Percentiles rank a stretch among this genome's conserved stretches.
Evolutionary conservation across 2,797 vertebrate genomes (phyloP).

Genomic region (Peromyscus nudipes): DNA sequence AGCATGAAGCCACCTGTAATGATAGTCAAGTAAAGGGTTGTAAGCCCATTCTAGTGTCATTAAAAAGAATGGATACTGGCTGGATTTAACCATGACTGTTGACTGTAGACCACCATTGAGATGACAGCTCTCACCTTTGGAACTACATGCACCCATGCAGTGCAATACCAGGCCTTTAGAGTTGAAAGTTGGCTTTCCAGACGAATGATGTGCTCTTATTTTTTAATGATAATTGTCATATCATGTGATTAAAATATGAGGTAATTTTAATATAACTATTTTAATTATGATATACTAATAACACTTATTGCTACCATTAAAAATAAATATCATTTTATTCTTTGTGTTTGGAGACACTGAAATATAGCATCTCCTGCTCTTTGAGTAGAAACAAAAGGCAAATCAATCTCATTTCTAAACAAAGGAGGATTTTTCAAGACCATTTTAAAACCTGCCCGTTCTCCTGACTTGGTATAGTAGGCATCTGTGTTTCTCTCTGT

Average conservation of each 20-base stretch:
- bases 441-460: background rate
- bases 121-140: background rate
- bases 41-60: background rate
- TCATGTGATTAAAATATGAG: conserved; percentile 24
- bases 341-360: conserved; percentile 61
- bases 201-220: conserved; percentile 15
- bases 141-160: background rate
- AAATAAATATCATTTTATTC: conserved; percentile 53
- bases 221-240: conserved; percentile 47
- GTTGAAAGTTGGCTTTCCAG: background rate
- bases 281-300: conserved; percentile 62
- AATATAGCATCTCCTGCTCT: background rate
- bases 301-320: conserved; percentile 23
- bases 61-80: background rate
- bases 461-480: background rate
- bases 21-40: background rate
- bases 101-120: background rate
- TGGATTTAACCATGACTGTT: background rate
- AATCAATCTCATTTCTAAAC: conserved; percentile 52
- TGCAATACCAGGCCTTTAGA: background rate
- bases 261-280: conserved; percentile 44
- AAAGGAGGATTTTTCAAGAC: conserved; percentile 22
- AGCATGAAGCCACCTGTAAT: background rate
- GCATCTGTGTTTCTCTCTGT: background rate
- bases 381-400: conserved; percentile 14